Base-by-base conservation (phyloP, 2,888 invertebrate genomes). In the Leucoma salicis region DNA sequence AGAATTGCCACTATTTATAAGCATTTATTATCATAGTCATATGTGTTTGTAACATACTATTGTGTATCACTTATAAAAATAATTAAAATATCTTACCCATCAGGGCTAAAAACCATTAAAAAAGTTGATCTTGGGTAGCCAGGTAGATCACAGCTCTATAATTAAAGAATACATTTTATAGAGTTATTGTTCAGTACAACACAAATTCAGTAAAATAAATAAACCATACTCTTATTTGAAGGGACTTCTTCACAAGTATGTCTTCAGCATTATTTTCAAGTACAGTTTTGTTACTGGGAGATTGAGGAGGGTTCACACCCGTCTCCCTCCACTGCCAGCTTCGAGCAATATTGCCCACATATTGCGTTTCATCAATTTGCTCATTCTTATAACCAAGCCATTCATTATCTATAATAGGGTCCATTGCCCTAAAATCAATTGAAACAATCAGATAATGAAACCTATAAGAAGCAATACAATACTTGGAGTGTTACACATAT, bases 61-160 rank as follows among this genome's bases (percentile, higher is more conserved):
- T n/a, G n/a, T n/a, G n/a, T n/a, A n/a, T n/a, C n/a, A n/a, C n/a
- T n/a, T n/a, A n/a, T n/a, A n/a, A n/a, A 21, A 1, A 21, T 1
- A 21, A 3, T 27, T n/a, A 27, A 27, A 29, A 13, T 11, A 39
- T 28, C 91, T 89, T 84, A 95, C 94, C 95, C 95, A 91, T 96
- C 95, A 45, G 95, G 95, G 90, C 96, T 96, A 70, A 96, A 96
- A 46, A 95, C 95, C 94, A 96, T 95, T 48, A 96, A 90, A 84
- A 96, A 96, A 41, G 96, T 96, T 35, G 96, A 94, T 70, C 94
- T 91, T 46, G 96, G 93, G 61, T 92, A 90, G 35, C 94, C 95
- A 34, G 95, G 94, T 65, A 95, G 84, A 64, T 93, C 92, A 80
- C 93, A 95, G 69, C 91, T 91, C 94, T 94, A 78, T 48, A 90